These are phyloP conservation scores for Polydrusus tereticollis DNA, from an alignment of 2,888 invertebrate species.

Conservation along the genomic window DNA sequence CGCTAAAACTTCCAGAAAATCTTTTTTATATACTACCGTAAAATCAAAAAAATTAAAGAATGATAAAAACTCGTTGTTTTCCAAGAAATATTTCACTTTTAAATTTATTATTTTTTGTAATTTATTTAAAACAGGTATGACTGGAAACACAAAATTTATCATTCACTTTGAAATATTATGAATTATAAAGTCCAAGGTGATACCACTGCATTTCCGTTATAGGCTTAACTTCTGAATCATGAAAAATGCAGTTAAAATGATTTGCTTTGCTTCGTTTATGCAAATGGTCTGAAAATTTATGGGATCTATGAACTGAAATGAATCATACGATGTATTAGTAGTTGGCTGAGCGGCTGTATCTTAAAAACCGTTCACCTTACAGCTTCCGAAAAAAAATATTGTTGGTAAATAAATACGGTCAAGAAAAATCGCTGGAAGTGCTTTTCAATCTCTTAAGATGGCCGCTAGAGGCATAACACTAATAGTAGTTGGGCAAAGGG, in stretches of 20 bases:
- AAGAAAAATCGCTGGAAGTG: no score
- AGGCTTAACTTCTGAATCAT: neutral
- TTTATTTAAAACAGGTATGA: constrained; percentile 4
- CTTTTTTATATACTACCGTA: no score
- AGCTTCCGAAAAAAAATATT: no score
- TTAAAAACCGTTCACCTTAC: no score
- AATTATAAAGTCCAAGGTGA: constrained; percentile 13
- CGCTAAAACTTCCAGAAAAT: no score
- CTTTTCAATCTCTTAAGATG: no score
- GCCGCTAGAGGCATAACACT: no score
- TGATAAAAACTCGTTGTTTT: neutral
- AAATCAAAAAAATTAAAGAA: neutral
- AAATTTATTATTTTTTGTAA: neutral
- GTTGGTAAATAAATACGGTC: no score
- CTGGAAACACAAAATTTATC: constrained; percentile 1
- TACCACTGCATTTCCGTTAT: constrained; percentile 9
- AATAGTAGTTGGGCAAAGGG: no score
- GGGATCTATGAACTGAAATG: neutral
- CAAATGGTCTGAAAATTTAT: neutral
- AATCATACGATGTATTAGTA: neutral
- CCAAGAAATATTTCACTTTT: neutral
- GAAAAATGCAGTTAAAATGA: constrained; percentile 10
- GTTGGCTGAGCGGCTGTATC: no score
- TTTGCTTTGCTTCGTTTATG: neutral
- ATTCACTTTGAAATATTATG: neutral